A percentile compares a stretch with the other conserved stretches of the same genome.
Evolutionary conservation across 1,140 invertebrate species (phyloP).

Genomic region (Matsumurasca onukii): DNA sequence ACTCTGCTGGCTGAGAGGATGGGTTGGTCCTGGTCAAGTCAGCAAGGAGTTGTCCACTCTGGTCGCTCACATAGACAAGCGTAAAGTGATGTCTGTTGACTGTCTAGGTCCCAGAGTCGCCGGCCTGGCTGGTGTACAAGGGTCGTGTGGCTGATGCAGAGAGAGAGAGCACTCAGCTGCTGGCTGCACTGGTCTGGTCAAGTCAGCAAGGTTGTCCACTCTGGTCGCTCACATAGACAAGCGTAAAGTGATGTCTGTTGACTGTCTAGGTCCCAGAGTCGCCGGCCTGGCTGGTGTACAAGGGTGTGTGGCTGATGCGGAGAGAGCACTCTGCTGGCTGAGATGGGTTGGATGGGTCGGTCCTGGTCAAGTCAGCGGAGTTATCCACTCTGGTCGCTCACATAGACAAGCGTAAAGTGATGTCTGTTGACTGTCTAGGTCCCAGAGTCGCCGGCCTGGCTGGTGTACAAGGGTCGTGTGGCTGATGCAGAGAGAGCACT

Average conservation of each 20-base stretch:
- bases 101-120: slow-evolving; percentile 67
- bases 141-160: slow-evolving; percentile 52
- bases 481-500: no score
- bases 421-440: no score
- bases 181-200: slow-evolving; percentile 51
- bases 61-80: slow-evolving; percentile 14
- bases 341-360: slow-evolving; percentile 53
- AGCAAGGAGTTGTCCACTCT: slow-evolving; percentile 47
- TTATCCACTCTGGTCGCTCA: slow-evolving; percentile 38
- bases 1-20: slow-evolving; percentile 53
- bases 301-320: slow-evolving; percentile 51
- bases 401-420: slow-evolving; percentile 11
- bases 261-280: slow-evolving; percentile 68
- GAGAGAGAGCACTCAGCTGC: no score
- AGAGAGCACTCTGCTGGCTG: no score
- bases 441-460: slow-evolving; percentile 67
- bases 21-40: slow-evolving; percentile 50
- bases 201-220: slow-evolving; percentile 48
- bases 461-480: slow-evolving; percentile 51
- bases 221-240: slow-evolving; percentile 17
- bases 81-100: no score
- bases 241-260: no score
- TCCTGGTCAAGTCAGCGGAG: slow-evolving; percentile 49
- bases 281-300: slow-evolving; percentile 61
- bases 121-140: slow-evolving; percentile 60